A percentile compares a stretch with the other conserved stretches of the same genome.
Evolutionary conservation across 2,113 vertebrate genomes (phyloP).

Genomic region (Dipodomys merriami): DNA sequence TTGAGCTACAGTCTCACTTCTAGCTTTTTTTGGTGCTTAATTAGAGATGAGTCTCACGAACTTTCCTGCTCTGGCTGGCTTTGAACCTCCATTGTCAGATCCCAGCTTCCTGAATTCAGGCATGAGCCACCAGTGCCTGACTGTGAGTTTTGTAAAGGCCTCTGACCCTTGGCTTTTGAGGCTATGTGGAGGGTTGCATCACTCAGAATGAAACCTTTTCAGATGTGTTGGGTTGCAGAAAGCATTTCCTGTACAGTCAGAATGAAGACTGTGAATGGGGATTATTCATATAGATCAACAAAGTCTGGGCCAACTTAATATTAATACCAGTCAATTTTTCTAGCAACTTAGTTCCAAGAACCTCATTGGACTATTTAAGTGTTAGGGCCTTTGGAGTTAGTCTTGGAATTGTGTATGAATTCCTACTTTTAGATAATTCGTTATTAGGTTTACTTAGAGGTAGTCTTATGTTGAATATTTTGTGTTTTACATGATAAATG

Average conservation of each 20-base stretch:
- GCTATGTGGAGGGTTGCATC: constrained; percentile 51
- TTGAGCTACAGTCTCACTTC: no score
- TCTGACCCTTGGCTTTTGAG: constrained; percentile 66
- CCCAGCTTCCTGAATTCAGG: no score
- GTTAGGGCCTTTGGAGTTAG: neutral
- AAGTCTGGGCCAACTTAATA: constrained; percentile 60
- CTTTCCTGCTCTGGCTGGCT: no score
- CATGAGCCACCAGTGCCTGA: no score
- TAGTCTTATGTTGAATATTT: neutral
- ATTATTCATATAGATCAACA: constrained; percentile 71
- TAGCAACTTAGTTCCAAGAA: neutral
- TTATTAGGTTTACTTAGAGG: neutral
- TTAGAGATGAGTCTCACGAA: no score
- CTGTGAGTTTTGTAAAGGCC: constrained; percentile 17
- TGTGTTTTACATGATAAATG: neutral
- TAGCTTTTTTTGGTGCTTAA: no score
- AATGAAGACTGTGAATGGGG: constrained; percentile 67
- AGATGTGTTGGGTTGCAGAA: constrained; percentile 72
- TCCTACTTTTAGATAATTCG: neutral
- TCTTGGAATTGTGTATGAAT: neutral
- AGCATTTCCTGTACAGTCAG: constrained; percentile 71
- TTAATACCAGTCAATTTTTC: constrained; percentile 9
- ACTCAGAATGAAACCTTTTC: constrained; percentile 68
- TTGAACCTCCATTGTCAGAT: no score
- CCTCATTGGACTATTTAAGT: neutral